Conservation (phyloP, 2,888 invertebrate genomes). For the Leistus spinibarbis region DNA sequence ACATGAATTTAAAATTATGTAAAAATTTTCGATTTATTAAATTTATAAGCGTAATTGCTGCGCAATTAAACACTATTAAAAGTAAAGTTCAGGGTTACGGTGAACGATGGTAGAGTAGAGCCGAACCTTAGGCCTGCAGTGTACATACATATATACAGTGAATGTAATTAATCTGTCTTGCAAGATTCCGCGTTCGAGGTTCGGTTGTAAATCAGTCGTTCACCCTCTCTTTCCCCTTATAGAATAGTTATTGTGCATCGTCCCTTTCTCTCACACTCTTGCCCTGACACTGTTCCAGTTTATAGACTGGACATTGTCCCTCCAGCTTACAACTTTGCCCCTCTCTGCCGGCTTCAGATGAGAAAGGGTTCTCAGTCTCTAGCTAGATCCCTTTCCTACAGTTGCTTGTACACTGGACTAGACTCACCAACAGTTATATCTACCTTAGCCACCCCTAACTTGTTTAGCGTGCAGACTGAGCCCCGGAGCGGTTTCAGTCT, state of each 20-base stretch:
- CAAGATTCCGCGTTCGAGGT: constrained; percentile 32
- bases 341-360: not conserved
- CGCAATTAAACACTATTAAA: too few species aligned
- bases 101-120: too few species aligned
- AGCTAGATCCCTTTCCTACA: not conserved
- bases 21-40: too few species aligned
- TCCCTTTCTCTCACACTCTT: constrained; percentile 13
- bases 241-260: too few species aligned
- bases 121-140: too few species aligned
- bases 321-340: constrained; percentile 32
- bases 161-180: constrained; percentile 38
- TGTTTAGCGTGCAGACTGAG: not conserved
- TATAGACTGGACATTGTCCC: constrained; percentile 37
- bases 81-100: too few species aligned
- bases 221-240: constrained; percentile 10
- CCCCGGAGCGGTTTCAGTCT: not conserved
- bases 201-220: constrained; percentile 34
- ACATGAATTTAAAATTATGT: too few species aligned
- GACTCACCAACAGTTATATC: not conserved
- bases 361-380: not conserved
- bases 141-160: not conserved
- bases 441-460: not conserved
- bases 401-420: too few species aligned
- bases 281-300: not conserved
- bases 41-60: too few species aligned